Percentiles rank a stretch among this genome's conserved stretches.
Conservation (phyloP, 2,888 invertebrate genomes). For the Oligia latruncula region DNA sequence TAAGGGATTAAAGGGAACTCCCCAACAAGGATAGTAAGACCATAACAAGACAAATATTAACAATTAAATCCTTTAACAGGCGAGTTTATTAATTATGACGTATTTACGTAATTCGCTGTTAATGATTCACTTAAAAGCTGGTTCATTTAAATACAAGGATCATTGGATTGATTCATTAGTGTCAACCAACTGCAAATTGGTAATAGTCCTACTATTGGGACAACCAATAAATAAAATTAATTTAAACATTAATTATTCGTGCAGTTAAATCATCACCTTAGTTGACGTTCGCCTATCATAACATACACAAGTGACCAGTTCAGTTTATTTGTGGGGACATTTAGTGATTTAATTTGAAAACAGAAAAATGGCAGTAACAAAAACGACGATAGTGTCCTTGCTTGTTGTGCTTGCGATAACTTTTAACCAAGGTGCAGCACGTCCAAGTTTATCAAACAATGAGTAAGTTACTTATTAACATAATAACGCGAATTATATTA, state of each 20-base stretch:
- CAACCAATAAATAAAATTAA: constrained; percentile 67
- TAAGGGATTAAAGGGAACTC: constrained; percentile 54
- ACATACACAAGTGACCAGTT: constrained; percentile 62
- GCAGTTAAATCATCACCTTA: constrained; percentile 57
- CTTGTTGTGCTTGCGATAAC: constrained; percentile 68
- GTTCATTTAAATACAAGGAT: constrained; percentile 63
- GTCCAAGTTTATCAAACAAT: constrained; percentile 57
- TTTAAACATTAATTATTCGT: constrained; percentile 58
- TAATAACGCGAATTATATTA: constrained; percentile 9
- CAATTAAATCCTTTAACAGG: constrained; percentile 29
- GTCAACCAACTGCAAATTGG: constrained; percentile 68
- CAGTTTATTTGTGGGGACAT: constrained; percentile 50
- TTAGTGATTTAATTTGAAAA: constrained; percentile 43
- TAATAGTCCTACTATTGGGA: constrained; percentile 72
- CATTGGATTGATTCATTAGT: constrained; percentile 59
- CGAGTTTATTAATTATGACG: constrained; percentile 59
- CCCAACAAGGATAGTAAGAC: constrained; percentile 57
- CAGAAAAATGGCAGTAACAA: constrained; percentile 64
- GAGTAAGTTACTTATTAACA: constrained; percentile 50
- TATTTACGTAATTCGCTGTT: constrained; percentile 91
- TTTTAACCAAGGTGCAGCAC: constrained; percentile 66
- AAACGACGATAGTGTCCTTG: constrained; percentile 57
- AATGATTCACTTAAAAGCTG: constrained; percentile 78
- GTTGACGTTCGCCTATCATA: constrained; percentile 56
- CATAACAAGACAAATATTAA: constrained; percentile 26